phyloP scores from a whole-genome alignment of 2,797 vertebrate species.

The Bovichtus variegatus region DNA sequence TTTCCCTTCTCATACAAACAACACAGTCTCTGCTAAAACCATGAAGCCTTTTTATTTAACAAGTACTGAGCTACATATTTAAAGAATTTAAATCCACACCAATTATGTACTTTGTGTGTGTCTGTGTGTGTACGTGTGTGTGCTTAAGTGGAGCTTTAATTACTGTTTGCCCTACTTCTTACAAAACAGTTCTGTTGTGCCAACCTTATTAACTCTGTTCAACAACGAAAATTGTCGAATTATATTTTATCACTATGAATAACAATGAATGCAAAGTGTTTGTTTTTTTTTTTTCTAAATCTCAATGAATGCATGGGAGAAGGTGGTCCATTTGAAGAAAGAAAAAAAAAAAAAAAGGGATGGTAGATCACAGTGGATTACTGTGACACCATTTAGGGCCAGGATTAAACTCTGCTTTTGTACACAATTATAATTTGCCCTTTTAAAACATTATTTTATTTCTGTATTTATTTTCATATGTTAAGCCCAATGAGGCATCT shows the following conservation, averaged over 20 bases:
- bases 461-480: neutral
- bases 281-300: conserved; percentile 8
- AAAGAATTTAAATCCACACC: neutral
- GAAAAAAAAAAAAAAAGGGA: neutral
- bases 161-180: neutral
- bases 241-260: neutral
- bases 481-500: neutral
- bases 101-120: neutral
- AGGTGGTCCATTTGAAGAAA: conserved; percentile 1
- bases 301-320: conserved; percentile 20
- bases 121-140: too few species aligned
- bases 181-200: neutral
- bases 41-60: neutral
- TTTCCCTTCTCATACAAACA: neutral
- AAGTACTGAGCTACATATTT: neutral
- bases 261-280: neutral
- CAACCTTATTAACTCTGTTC: neutral
- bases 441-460: conserved; percentile 28
- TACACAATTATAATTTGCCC: conserved; percentile 32
- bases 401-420: conserved; percentile 36
- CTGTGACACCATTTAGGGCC: conserved; percentile 22
- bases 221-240: too few species aligned
- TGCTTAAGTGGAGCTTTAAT: neutral
- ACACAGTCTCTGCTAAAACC: neutral
- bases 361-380: conserved; percentile 22